Evolutionary conservation across 1,140 invertebrate species (phyloP), one percentile per base, ranked within the genome.

Genomic region (Eubasilissa regina): DNA sequence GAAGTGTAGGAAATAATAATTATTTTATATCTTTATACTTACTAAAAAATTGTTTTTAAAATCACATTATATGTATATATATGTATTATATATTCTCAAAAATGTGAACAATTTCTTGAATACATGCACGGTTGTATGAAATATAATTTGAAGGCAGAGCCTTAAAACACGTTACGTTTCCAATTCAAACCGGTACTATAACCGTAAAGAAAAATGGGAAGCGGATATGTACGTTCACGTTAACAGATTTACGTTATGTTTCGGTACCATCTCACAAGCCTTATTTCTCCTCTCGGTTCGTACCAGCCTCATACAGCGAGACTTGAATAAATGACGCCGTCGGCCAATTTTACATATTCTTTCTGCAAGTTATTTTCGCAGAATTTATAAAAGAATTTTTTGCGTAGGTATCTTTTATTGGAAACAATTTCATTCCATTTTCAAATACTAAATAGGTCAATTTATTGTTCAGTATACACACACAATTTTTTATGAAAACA

Each of bases 141-240:
- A 35, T 35, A 35, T 35, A 35, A 35, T 35, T 35, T 35, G 55
- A 58, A 58, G 17, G 55, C 17, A 58, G 55, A n/a, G 55, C 55
- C 55, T 58, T 17, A 58, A 58, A 58, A 58, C 55, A 58, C 55
- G 55, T 58, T 58, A 58, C 17, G 55, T 58, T 58, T 58, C 21
- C 55, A 58, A 58, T 58, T 21, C 55, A 11, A 58, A 58, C 55
- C 55, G 55, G 55, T 21, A 58, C 17, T 21, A 58, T 58, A 58
- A 58, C n/a, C 55, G 21, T 58, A 58, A 58, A 58, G 55, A 58
- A 58, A 58, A 58, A 58, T 21, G 55, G 17, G 55, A 17, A 58
- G 21, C 17, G 55, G 55, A 58, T 19, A 58, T 58, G 55, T 58
- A 58, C 55, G 55, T 58, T 58, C 55, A 58, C 55, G 55, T 58